These are phyloP conservation scores for Athetis lepigone DNA, from an alignment of 2,888 invertebrate genomes.

Conservation along the genomic window DNA sequence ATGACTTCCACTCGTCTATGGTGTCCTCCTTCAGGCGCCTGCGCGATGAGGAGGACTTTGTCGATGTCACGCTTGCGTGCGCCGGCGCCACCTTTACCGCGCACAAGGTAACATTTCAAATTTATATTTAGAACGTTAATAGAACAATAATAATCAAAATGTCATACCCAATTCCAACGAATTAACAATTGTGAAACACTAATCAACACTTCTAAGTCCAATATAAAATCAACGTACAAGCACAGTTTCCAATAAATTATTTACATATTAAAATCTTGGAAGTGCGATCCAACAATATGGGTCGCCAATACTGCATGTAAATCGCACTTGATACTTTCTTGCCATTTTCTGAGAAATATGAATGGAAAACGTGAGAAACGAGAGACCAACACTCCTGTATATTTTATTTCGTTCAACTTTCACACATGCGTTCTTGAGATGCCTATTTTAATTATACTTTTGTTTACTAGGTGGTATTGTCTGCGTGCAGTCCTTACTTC, in stretches of 20 bases:
- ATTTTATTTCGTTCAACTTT: constrained; percentile 32
- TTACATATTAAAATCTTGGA: constrained; percentile 49
- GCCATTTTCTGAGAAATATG: constrained; percentile 39
- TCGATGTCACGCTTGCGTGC: constrained; percentile 97
- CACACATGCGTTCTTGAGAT: constrained; percentile 28
- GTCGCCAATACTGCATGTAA: constrained; percentile 31
- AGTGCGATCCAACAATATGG: constrained; percentile 36
- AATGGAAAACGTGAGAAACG: constrained; percentile 39
- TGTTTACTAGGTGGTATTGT: constrained; percentile 92
- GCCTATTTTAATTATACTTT: constrained; percentile 17
- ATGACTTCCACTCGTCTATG: constrained; percentile 98
- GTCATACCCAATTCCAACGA: neutral
- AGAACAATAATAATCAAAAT: too few relatives aligned
- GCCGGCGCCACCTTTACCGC: constrained; percentile 97
- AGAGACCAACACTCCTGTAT: constrained; percentile 27
- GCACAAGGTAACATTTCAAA: constrained; percentile 92
- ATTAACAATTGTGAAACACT: constrained; percentile 6
- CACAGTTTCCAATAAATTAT: constrained; percentile 46
- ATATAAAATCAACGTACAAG: constrained; percentile 22
- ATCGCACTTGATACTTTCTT: constrained; percentile 39
- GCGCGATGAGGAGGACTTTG: constrained; percentile 97
- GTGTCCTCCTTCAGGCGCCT: constrained; percentile 97
- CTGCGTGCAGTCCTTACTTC: constrained; percentile 98
- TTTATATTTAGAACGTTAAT: neutral
- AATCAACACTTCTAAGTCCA: constrained; percentile 17